Conservation (phyloP, 1,140 invertebrate species). For the Sminthurides bifidus region DNA sequence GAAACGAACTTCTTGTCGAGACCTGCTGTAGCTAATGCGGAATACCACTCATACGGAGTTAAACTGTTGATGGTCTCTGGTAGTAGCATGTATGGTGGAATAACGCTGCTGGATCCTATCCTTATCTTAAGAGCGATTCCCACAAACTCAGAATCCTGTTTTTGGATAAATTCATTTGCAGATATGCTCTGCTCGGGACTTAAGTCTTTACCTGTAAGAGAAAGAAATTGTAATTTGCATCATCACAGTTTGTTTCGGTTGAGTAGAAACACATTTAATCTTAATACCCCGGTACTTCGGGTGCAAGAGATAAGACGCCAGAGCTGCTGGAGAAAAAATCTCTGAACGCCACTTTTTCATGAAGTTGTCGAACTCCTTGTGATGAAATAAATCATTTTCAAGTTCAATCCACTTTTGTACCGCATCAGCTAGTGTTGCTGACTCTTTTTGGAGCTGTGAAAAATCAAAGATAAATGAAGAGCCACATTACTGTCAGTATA, state of each 20-base stretch:
- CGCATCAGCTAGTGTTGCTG: slow-evolving; percentile 2
- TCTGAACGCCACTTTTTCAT: background rate
- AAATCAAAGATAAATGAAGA: background rate
- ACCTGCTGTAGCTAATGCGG: background rate
- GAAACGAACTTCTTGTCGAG: background rate
- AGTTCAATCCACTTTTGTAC: background rate
- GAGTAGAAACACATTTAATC: background rate
- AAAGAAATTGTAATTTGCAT: background rate
- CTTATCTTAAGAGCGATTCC: background rate
- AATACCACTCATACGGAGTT: background rate
- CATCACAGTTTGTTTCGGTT: background rate
- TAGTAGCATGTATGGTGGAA: background rate
- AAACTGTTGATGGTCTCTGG: background rate
- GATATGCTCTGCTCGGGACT: background rate
- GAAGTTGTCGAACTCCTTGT: background rate
- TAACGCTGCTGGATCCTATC: background rate
- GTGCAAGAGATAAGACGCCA: slow-evolving; percentile 11
- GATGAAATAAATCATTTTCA: background rate
- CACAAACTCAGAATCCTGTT: background rate
- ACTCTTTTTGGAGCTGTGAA: slow-evolving; percentile 4
- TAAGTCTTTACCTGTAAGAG: slow-evolving; percentile 2
- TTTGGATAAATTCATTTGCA: background rate
- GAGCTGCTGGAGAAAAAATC: background rate
- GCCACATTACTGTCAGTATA: background rate
- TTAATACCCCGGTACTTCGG: slow-evolving; percentile 6